phyloP scores from a whole-genome alignment of 2,888 invertebrate species.

The Agonopterix arenella region DNA sequence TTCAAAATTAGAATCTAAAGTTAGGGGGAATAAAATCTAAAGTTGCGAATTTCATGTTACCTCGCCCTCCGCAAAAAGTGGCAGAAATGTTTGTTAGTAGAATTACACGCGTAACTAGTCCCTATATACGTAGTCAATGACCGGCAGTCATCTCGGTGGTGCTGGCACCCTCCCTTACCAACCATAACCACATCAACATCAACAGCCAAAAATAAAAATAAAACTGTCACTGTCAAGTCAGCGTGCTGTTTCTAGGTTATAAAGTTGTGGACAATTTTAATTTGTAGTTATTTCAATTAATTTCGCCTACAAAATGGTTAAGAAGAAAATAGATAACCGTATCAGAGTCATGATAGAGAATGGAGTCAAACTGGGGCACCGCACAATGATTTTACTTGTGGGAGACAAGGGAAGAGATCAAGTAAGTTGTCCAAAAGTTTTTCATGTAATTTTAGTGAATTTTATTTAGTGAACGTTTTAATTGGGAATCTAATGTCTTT shows the following conservation, averaged over 20 bases:
- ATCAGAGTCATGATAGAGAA: slow-evolving; percentile 97
- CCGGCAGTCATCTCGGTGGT: too few species aligned
- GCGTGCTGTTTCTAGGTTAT: slow-evolving; percentile 34
- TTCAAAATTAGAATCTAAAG: too few species aligned
- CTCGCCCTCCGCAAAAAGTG: too few species aligned
- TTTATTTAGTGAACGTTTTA: background rate
- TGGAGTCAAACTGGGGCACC: slow-evolving; percentile 92
- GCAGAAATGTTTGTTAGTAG: too few species aligned
- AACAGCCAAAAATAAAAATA: too few species aligned
- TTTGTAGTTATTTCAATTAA: background rate
- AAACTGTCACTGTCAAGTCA: slow-evolving; percentile 1
- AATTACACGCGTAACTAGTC: too few species aligned
- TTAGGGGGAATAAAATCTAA: too few species aligned
- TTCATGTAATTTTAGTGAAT: background rate
- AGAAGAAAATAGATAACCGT: slow-evolving; percentile 97
- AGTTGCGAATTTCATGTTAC: too few species aligned
- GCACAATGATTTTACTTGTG: slow-evolving; percentile 95
- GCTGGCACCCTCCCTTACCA: too few species aligned
- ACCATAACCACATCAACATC: too few species aligned
- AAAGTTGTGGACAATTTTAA: slow-evolving; percentile 2
- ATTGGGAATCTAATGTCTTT: slow-evolving; percentile 12
- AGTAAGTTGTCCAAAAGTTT: slow-evolving; percentile 62
- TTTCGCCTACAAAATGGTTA: slow-evolving; percentile 80
- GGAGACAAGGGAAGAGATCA: slow-evolving; percentile 98
- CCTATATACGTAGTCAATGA: too few species aligned